Conservation (phyloP, 1,140 invertebrate genomes). For the Thalassaphorura encarpata region DNA sequence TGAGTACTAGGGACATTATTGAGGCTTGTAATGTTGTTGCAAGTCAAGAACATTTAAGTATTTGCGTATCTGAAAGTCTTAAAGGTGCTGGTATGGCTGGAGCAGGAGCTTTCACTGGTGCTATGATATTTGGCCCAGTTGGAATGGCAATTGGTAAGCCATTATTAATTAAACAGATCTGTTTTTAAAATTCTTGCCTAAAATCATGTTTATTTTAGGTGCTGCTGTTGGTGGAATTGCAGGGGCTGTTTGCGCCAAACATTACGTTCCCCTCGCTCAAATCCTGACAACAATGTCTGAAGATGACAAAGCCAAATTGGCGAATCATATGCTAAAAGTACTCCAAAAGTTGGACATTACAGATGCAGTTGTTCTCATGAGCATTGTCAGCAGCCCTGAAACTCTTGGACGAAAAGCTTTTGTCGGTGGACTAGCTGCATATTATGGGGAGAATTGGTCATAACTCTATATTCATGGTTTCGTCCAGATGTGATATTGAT, state of each 20-base stretch:
- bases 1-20: slow-evolving; percentile 14
- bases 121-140: slow-evolving; percentile 19
- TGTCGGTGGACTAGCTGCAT: slow-evolving; percentile 9
- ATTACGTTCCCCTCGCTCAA: slow-evolving; percentile 14
- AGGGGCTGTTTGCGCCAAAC: slow-evolving; percentile 3
- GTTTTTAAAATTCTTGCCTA: slow-evolving; percentile 3
- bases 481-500: too few relatives aligned
- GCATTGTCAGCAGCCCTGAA: slow-evolving; percentile 5
- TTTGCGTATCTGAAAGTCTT: slow-evolving; percentile 18
- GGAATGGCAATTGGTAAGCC: slow-evolving; percentile 21
- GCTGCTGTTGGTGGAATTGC: slow-evolving; percentile 16
- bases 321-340: slow-evolving; percentile 13
- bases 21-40: slow-evolving; percentile 19
- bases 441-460: not conserved
- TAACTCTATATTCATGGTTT: too few relatives aligned
- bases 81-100: slow-evolving; percentile 23
- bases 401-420: not conserved
- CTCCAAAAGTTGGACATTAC: slow-evolving; percentile 18
- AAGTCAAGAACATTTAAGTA: slow-evolving; percentile 11
- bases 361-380: slow-evolving; percentile 16
- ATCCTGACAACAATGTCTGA: slow-evolving; percentile 10
- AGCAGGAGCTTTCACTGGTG: slow-evolving; percentile 13
- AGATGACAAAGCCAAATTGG: slow-evolving; percentile 9
- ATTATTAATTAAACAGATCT: not conserved
- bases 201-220: slow-evolving; percentile 2